Evolutionary conservation across 2,888 invertebrate species (phyloP).

Genomic region (Oligia latruncula): DNA sequence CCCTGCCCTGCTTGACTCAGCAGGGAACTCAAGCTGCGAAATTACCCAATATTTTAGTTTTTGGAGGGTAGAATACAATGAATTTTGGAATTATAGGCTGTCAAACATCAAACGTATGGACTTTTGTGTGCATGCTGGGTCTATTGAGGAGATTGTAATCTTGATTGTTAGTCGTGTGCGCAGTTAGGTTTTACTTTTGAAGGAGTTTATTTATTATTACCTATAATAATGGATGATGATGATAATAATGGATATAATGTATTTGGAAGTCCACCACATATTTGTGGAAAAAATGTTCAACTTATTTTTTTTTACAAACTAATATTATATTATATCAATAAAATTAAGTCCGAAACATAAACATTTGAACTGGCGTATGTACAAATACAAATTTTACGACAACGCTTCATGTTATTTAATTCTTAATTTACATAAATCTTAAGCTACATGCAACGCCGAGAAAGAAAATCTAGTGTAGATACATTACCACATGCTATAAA

Average conservation of each 20-base stretch:
- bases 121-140: constrained; percentile 30
- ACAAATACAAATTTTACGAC: not conserved
- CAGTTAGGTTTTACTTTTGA: constrained; percentile 4
- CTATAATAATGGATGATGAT: too few relatives aligned
- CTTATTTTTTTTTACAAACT: not conserved
- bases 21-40: constrained; percentile 52
- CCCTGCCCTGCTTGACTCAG: constrained; percentile 55
- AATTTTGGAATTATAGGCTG: constrained; percentile 60
- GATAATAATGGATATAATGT: not conserved
- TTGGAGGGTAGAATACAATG: constrained; percentile 43
- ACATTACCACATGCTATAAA: constrained; percentile 44
- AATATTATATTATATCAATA: not conserved
- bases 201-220: not conserved
- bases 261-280: not conserved
- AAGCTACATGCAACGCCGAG: not conserved
- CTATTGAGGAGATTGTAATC: constrained; percentile 26
- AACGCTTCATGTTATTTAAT: not conserved
- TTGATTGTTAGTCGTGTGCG: not conserved
- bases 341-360: not conserved
- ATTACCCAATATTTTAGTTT: constrained; percentile 58
- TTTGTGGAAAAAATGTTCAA: not conserved
- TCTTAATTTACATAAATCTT: not conserved
- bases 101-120: constrained; percentile 51
- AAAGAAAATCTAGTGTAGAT: not conserved
- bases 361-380: not conserved